Evolutionary conservation across 2,888 invertebrate species (phyloP), one percentile per base, ranked within the genome.

Genomic region (Eristalis pertinax): DNA sequence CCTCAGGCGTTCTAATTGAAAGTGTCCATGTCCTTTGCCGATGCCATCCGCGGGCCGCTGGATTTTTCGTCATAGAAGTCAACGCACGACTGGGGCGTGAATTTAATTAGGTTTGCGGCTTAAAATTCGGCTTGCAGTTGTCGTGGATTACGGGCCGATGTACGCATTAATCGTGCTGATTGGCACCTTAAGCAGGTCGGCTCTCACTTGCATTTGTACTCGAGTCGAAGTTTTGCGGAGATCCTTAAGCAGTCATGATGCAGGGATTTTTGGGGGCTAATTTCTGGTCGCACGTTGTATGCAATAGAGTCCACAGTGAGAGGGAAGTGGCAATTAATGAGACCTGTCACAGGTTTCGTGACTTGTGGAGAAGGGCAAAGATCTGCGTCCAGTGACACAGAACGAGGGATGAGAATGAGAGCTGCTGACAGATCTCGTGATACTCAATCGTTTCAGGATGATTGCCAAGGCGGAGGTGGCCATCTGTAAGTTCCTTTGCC

Each of bases 11-110:
- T 74, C 69, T 60, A 76, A 76, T 80, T 80, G 81, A 82, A 85
- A 68, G 85, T 82, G 82, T 77, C 82, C 81, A 74, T 69, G 32
- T 76, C 68, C 84, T 75, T 76, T 80, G 56, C 82, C 86, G 86
- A 82, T 82, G 82, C 82, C 82, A 86, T 82, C 78, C 82, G n/a
- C 82, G 82, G 19, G 74, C 1, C 32, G 32, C 29, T 56, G 82
- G 78, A 86, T 82, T 79, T 79, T 72, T 74, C n/a, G 65, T 86
- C 86, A n/a, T n/a, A 82, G 79, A 50, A 29, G 74, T 75, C 78
- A 50, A 4, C 15, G 43, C 32, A 32, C 24, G 60, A 64, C 65
- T 77, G 13, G 67, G 84, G 81, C 69, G 77, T 81, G 77, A 68
- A 77, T 69, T 85, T 86, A 82, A 86, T 82, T 86, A 60, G 73